Evolutionary conservation across 1,140 invertebrate species (phyloP), one percentile per base, ranked within the genome.

Genomic region (Cyrtorhinus lividipennis): DNA sequence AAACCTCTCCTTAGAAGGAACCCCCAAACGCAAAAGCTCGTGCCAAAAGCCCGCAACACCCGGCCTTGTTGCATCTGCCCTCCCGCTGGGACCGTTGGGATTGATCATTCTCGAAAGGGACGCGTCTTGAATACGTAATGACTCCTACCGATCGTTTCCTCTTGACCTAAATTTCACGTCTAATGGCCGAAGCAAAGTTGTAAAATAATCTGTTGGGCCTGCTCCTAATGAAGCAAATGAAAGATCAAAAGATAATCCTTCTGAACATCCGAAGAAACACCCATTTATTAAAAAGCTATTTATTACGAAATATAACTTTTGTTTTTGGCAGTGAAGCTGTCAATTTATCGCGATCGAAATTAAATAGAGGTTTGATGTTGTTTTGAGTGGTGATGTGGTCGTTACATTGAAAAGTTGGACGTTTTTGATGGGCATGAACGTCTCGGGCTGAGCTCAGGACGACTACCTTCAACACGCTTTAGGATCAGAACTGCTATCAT

Each of bases 61-160:
- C 48, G 48, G 48, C 48, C 5, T 20, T 22, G 48, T 20, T 10
- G 8, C 48, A 53, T 10, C 48, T 53, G 48, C 48, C 48, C 48
- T 53, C 48, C 48, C 18, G 48, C 48, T 53, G 48, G 20, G 48
- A 53, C 48, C 48, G 48, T 53, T 53, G 48, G 30, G 30, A 38
- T 38, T 38, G n/a, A n/a, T n/a, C 30, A 38, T 38, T 15, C 15
- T 38, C 30, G 30, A 38, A 38, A 38, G 15, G 30, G 30, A 8
- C 30, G 30, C 30, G 30, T 38, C 30, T 5, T 38, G 30, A 38
- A 38, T 38, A 38, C 30, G 5, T 38, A 38, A 38, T 38, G 30
- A 38, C 5, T 38, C 15, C 15, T 15, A 8, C 5, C 30, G 30
- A 38, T 38, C 30, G 15, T 38, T 38, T 38, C 30, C 30, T 38